These are phyloP conservation scores for Drosophila carrolli DNA, from an alignment of 1,140 invertebrate species.

Conservation along the genomic window DNA sequence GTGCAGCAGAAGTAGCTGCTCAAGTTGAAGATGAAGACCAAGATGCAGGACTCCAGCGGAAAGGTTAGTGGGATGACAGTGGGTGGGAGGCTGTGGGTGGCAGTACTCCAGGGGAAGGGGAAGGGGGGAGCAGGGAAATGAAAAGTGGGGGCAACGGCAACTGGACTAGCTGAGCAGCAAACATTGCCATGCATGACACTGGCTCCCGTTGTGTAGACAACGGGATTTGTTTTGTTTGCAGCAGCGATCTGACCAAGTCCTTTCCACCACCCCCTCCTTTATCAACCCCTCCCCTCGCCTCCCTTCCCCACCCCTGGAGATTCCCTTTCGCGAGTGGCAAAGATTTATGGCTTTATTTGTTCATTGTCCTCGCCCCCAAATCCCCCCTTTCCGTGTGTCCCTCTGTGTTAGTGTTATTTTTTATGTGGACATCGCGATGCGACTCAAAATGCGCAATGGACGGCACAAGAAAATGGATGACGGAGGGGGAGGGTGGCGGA, in stretches of 20 bases:
- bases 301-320: background rate
- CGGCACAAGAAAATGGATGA: conserved; percentile 1
- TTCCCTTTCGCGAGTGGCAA: conserved; percentile 48
- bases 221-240: conserved; percentile 73
- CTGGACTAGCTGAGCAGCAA: conserved; percentile 20
- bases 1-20: conserved; percentile 19
- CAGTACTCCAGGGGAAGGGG: background rate
- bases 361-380: conserved; percentile 36
- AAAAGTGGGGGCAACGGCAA: background rate
- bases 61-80: background rate
- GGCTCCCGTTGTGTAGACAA: conserved; percentile 62
- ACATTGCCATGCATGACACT: conserved; percentile 70
- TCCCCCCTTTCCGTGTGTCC: background rate
- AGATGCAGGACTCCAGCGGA: conserved; percentile 30
- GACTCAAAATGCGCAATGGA: conserved; percentile 36
- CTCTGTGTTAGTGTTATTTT: conserved; percentile 56
- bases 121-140: background rate
- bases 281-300: background rate
- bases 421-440: conserved; percentile 44
- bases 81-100: background rate
- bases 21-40: conserved; percentile 28
- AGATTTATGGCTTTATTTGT: conserved; percentile 80
- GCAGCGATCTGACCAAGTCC: conserved; percentile 57
- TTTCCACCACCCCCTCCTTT: conserved; percentile 10
- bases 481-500: conserved; percentile 1